Percentiles rank a stretch among this genome's conserved stretches.
These are phyloP conservation scores for Eilema depressum DNA, from an alignment of 2,888 invertebrate species.

Conservation along the genomic window DNA sequence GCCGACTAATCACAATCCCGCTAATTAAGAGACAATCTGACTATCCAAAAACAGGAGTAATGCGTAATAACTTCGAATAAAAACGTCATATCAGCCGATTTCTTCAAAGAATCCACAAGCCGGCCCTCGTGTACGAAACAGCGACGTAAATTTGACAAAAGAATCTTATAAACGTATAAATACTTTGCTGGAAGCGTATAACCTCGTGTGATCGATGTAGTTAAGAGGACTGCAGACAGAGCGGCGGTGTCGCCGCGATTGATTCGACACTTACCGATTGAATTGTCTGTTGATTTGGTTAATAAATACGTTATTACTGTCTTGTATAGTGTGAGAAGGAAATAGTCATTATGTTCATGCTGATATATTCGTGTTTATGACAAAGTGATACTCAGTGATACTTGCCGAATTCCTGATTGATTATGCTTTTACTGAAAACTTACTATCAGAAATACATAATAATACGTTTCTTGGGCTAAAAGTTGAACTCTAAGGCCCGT, in stretches of 20 bases:
- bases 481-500: neutral
- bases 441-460: neutral
- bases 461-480: neutral
- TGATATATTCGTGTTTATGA: neutral
- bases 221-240: constrained; percentile 45
- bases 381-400: neutral
- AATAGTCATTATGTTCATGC: neutral
- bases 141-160: constrained; percentile 85
- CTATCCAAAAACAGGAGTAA: constrained; percentile 28
- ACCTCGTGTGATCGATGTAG: constrained; percentile 70
- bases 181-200: constrained; percentile 67
- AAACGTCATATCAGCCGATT: constrained; percentile 73
- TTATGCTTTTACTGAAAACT: neutral
- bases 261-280: neutral
- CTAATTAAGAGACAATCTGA: constrained; percentile 31
- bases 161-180: constrained; percentile 86
- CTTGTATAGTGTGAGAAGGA: neutral
- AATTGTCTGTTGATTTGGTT: constrained; percentile 1
- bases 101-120: constrained; percentile 76
- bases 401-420: neutral
- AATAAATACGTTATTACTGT: neutral
- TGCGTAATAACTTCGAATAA: constrained; percentile 76
- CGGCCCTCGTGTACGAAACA: constrained; percentile 73
- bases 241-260: neutral
- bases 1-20: constrained; percentile 12